A percentile compares a stretch with the other conserved stretches of the same genome.
Conservation (phyloP, 1,140 invertebrate genomes). For the Trypoxylus dichotomus region DNA sequence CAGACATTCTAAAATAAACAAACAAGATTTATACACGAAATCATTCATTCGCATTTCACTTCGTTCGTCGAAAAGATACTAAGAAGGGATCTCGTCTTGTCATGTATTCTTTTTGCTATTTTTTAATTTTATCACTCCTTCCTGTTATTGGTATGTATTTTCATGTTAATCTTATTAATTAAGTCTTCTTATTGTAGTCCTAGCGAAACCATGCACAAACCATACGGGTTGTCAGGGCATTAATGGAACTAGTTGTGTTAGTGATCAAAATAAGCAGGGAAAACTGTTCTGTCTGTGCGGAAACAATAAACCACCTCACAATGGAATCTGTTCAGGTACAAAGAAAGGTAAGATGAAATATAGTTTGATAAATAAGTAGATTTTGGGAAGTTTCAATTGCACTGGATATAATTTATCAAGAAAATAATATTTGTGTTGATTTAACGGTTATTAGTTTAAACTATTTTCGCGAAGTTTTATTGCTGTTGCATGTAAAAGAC, state of each 20-base stretch:
- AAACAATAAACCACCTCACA: conserved; percentile 46
- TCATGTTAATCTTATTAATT: not conserved
- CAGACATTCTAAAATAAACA: conserved; percentile 28
- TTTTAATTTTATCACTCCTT: conserved; percentile 6
- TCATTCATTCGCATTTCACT: not conserved
- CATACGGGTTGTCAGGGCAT: conserved; percentile 46
- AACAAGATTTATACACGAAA: not conserved
- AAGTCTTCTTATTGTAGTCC: conserved; percentile 36
- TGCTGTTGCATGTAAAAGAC: not conserved
- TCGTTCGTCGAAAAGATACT: not conserved
- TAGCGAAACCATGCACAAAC: conserved; percentile 42
- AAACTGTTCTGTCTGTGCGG: conserved; percentile 48
- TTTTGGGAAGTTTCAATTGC: too few species aligned
- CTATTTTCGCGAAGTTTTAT: not conserved
- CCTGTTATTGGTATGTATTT: not conserved
- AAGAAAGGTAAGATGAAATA: conserved; percentile 43
- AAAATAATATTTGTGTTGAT: too few species aligned
- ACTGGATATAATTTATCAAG: too few species aligned
- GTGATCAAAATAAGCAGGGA: conserved; percentile 25
- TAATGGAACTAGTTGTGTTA: conserved; percentile 47
- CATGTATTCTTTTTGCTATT: conserved; percentile 22
- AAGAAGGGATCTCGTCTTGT: not conserved
- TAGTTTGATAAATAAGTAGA: too few species aligned
- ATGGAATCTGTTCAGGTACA: conserved; percentile 43
- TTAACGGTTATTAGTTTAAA: too few species aligned